A percentile compares a stretch with the other conserved stretches of the same genome.
Conservation (phyloP, 1,140 invertebrate species). For the Sminthurinus signatus region DNA sequence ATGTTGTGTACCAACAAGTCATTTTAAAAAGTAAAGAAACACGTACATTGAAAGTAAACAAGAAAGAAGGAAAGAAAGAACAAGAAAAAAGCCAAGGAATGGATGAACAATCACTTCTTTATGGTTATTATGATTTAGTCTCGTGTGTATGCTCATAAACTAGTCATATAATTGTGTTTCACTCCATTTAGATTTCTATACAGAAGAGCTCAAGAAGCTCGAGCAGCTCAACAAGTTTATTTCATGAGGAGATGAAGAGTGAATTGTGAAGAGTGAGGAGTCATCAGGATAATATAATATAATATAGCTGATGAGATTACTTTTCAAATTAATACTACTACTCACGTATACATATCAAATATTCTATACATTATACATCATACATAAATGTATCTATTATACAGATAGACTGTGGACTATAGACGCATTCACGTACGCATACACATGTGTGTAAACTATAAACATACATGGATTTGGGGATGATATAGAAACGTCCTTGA, state of each 20-base stretch:
- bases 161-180: background rate
- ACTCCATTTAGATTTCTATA: background rate
- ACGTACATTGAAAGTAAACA: background rate
- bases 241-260: too few relatives aligned
- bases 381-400: background rate
- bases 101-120: constrained; percentile 11
- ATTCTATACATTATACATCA: too few relatives aligned
- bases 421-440: background rate
- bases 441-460: too few relatives aligned
- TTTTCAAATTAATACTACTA: background rate
- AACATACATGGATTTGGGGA: too few relatives aligned
- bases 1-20: background rate
- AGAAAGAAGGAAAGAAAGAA: background rate
- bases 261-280: too few relatives aligned
- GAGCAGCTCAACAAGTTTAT: constrained; percentile 11
- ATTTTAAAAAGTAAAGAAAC: background rate
- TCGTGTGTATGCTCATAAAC: background rate
- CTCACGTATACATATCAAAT: background rate
- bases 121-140: constrained; percentile 10
- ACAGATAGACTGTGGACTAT: background rate
- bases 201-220: too few relatives aligned
- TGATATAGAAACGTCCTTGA: too few relatives aligned
- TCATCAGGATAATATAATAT: background rate
- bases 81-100: background rate
- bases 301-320: background rate